These are phyloP conservation scores for Diabrotica undecimpunctata DNA, from an alignment of 1,140 invertebrate genomes.

Conservation along the genomic window DNA sequence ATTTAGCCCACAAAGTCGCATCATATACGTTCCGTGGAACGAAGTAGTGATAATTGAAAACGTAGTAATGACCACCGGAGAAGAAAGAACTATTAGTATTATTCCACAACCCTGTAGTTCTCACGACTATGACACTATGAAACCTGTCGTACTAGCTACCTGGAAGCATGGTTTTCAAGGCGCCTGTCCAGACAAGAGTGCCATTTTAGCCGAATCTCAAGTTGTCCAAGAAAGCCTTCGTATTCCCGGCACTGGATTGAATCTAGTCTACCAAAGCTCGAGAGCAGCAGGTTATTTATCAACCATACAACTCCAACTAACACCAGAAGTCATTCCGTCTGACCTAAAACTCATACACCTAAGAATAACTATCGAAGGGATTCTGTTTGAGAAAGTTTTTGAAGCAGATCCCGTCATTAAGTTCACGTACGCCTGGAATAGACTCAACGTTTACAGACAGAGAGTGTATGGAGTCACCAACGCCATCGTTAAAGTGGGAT, in stretches of 20 bases:
- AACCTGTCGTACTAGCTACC: constrained; percentile 89
- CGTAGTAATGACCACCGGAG: constrained; percentile 78
- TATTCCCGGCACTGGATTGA: constrained; percentile 88
- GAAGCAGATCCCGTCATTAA: constrained; percentile 94
- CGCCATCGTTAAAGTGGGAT: constrained; percentile 91
- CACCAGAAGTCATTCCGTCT: constrained; percentile 76
- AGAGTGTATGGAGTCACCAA: constrained; percentile 89
- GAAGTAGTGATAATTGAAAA: constrained; percentile 91
- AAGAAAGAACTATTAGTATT: constrained; percentile 63
- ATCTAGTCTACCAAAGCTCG: constrained; percentile 93
- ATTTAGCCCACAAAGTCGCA: constrained; percentile 84
- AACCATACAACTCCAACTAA: constrained; percentile 90
- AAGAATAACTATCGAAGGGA: constrained; percentile 90
- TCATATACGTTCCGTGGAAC: constrained; percentile 95
- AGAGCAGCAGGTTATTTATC: constrained; percentile 88
- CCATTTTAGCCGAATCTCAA: constrained; percentile 92
- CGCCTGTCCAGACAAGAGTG: constrained; percentile 86
- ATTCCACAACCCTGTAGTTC: constrained; percentile 75
- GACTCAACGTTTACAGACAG: constrained; percentile 93
- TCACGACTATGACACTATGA: constrained; percentile 91
- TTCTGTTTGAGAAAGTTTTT: constrained; percentile 87
- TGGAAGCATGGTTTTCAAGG: constrained; percentile 97
- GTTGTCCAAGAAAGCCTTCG: constrained; percentile 91
- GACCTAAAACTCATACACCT: constrained; percentile 83
- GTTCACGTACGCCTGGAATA: constrained; percentile 95